Base-by-base conservation (phyloP, 2,113 vertebrate species). In the Pangasianodon gigas region DNA sequence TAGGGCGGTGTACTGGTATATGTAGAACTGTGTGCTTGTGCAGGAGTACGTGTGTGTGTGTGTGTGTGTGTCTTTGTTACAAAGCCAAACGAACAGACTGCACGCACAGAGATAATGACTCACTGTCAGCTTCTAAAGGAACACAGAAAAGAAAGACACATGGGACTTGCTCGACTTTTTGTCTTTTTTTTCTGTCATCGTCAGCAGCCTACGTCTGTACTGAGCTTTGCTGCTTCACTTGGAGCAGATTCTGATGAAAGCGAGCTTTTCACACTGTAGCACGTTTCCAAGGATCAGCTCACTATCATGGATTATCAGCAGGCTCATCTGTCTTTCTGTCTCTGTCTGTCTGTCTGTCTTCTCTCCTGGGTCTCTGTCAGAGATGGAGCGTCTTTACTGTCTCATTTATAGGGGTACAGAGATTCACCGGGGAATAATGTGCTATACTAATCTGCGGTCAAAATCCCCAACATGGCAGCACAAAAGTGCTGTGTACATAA, bases 11-110 rank as follows among this genome's bases (percentile, higher is more conserved):
- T 87, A 37, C 54, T 16, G 56, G 62, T 85, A n/a, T 48, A 48
- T 69, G 62, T 84, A 26, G 0, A 58, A 83, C 51, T 65, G 44
- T 69, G 46, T 41, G 48, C 19, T 14, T 74, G 48, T 77, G 74
- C 56, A 44, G 19, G 14, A 0, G 46, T 65, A 26, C 13, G 26
- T n/a, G 2, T 19, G 32, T 44, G 51, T 19, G 85, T 37, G 16
- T 54, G 37, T 85, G 84, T 48, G 62, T n/a, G 0, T 67, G 84
- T 51, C 13, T 88, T 88, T 48, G 32, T 88, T 80, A 48, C 16
- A 81, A 65, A 81, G 51, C 58, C 75, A 81, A 88, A 79, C 48
- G 52, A 87, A 87, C 86, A 87, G 86, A 87, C 74, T 52, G 58
- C 41, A 88, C 75, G 32, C 56, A 80, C 58, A 65, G 21, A 52